Evolutionary conservation across 2,113 vertebrate species (phyloP), one percentile per base, ranked within the genome.

Genomic region (Phylloscopus trochiloides): DNA sequence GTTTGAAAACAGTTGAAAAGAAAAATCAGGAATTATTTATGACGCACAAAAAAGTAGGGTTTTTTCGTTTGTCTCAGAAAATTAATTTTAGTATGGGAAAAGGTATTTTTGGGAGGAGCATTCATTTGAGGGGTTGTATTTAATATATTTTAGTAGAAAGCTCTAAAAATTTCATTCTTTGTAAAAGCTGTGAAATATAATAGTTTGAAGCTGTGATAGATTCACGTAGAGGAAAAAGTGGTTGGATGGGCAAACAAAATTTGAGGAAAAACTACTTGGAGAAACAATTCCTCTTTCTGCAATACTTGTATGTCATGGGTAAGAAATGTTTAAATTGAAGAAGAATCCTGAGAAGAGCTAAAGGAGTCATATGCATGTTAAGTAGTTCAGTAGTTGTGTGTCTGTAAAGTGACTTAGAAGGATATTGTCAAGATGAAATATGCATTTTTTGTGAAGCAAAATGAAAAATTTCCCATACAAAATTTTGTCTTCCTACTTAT

Each of bases 401-500:
- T 55, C 40, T 90, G 52, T 59, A 25, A 20, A 15, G 34, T 81
- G n/a, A 17, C 16, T 40, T 74, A 7, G 83, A 74, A 70, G n/a
- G 38, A 36, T 68, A 24, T 45, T 86, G 28, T 9, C 24, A 52
- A 42, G 36, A 42, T 47, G 26, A 89, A 92, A 58, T 13, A 32
- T 2, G 3, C 0, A 3, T 47, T 75, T 89, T 55, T 78, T 0
- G 0, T 94, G 72, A 88, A 67, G 40, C 8, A 72, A 85, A 90
- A 68, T 48, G 42, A 59, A 88, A 51, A 25, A 9, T 45, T 82
- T 68, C 13, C 43, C 3, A 1, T 50, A 59, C 8, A 1, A 43
- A 79, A 7, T 74, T 54, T 89, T 94, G 80, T 88, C 34, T 91
- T 79, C 17, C 16, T 67, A 9, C 76, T 70, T 50, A 7, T 77